A percentile compares a stretch with the other conserved stretches of the same genome.
Conservation (phyloP, 1,140 invertebrate genomes). For the Drosophila insularis region DNA sequence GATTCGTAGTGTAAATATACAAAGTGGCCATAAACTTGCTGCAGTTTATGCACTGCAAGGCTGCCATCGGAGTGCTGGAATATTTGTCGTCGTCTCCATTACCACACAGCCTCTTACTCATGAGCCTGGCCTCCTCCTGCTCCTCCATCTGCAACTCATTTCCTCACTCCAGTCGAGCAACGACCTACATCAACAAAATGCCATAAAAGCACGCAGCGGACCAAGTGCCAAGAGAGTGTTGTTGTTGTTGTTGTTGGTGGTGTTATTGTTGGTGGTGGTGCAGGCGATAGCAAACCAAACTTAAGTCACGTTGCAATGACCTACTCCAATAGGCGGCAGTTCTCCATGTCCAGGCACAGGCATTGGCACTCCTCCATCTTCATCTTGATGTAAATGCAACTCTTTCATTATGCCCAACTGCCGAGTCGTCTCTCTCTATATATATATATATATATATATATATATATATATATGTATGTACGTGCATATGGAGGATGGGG, state of each 20-base stretch:
- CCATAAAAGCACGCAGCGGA: slow-evolving; percentile 60
- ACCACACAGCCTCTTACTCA: slow-evolving; percentile 27
- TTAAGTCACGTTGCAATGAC: slow-evolving; percentile 65
- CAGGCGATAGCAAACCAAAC: slow-evolving; percentile 34
- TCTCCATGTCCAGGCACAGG: slow-evolving; percentile 8
- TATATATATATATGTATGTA: not conserved
- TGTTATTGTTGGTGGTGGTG: not conserved
- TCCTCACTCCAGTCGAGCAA: slow-evolving; percentile 36
- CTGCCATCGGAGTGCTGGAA: slow-evolving; percentile 30
- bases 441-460: not conserved
- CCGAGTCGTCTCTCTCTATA: slow-evolving; percentile 18
- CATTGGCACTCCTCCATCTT: slow-evolving; percentile 25
- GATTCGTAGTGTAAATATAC: slow-evolving; percentile 63
- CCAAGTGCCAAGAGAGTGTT: slow-evolving; percentile 7
- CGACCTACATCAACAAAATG: slow-evolving; percentile 73
- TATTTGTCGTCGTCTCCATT: slow-evolving; percentile 37
- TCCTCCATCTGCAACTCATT: not conserved
- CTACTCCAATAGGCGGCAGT: slow-evolving; percentile 52
- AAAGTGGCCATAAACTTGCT: slow-evolving; percentile 73
- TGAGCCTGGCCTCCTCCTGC: not conserved
- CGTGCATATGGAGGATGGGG: too few species aligned
- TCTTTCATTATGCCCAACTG: slow-evolving; percentile 76
- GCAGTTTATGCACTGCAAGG: slow-evolving; percentile 63
- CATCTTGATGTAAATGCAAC: slow-evolving; percentile 62
- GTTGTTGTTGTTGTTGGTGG: too few species aligned